Evolutionary conservation across 2,888 invertebrate genomes (phyloP).

Genomic region (Sylvicola fuscatus): DNA sequence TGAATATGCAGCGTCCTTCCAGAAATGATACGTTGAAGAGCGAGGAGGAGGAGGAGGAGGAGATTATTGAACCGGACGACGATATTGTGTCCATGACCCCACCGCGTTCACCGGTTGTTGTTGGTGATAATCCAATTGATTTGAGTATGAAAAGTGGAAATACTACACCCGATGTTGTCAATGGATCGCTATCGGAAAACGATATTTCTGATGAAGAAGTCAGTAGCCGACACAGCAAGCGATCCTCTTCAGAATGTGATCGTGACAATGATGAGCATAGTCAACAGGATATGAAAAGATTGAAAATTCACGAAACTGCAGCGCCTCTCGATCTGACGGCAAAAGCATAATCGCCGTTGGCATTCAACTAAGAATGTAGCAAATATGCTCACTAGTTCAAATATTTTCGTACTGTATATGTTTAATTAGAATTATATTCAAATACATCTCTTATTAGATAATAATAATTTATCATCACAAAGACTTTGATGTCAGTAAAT

Average conservation of each 20-base stretch:
- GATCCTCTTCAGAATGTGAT: slow-evolving; percentile 25
- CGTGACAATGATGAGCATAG: slow-evolving; percentile 29
- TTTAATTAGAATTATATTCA: too few species aligned
- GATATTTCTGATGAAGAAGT: slow-evolving; percentile 10
- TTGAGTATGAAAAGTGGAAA: slow-evolving; percentile 52
- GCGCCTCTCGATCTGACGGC: slow-evolving; percentile 33
- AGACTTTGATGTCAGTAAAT: too few species aligned
- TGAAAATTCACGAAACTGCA: slow-evolving; percentile 31
- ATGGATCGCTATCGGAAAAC: slow-evolving; percentile 14
- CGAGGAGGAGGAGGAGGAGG: slow-evolving; percentile 24
- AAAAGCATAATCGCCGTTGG: slow-evolving; percentile 29
- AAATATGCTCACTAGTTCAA: too few species aligned
- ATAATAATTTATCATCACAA: too few species aligned
- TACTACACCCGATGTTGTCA: slow-evolving; percentile 18
- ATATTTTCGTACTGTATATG: too few species aligned
- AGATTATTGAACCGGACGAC: slow-evolving; percentile 19
- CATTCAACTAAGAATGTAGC: too few species aligned
- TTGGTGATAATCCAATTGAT: slow-evolving; percentile 52
- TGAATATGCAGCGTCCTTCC: slow-evolving; percentile 44
- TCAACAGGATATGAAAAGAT: slow-evolving; percentile 30
- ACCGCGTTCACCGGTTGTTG: slow-evolving; percentile 17
- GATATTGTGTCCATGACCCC: slow-evolving; percentile 34
- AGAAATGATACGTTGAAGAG: slow-evolving; percentile 18
- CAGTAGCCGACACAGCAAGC: slow-evolving; percentile 13
- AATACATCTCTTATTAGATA: too few species aligned